Evolutionary conservation across 1,140 invertebrate species (phyloP), one percentile per base, ranked within the genome.

Genomic region (Bombus vancouverensis): DNA sequence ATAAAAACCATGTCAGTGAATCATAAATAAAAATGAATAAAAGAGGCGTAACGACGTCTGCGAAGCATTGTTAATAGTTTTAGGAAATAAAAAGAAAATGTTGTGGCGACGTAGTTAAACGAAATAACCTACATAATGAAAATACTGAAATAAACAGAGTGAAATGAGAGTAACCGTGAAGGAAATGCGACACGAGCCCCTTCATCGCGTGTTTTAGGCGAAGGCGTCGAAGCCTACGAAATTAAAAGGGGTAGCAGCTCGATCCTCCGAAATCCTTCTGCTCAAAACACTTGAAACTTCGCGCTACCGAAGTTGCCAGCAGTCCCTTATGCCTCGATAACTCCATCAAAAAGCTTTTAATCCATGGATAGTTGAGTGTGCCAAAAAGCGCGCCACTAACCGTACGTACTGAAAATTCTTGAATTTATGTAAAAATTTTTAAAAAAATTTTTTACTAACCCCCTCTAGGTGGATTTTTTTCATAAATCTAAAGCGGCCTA

Each of bases 231-330:
- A 87, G 84, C 81, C 80, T 71, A 70, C 59, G 62, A 85, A 89
- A 90, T 90, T 89, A 88, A 89, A 89, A 89, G 84, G 84, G 84
- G 78, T 70, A 79, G 80, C 76, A 78, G 86, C 81, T 76, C 81
- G 73, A 88, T 89, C 88, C 88, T 75, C 72, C 87, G 74, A 92
- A 91, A 92, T 91, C 89, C 89, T 91, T 89, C 89, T 76, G 84
- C 87, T 83, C 73, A 87, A 91, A 92, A 90, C 85, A 89, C 88
- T 90, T 74, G 90, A 92, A 89, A 90, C 87, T 92, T 85, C 65
- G 87, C 86, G 84, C 74, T 66, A 70, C 76, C 75, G 62, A 89
- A 89, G 81, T 88, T 88, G 77, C 75, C 81, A 87, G 72, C 72
- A 75, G 83, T 80, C 73, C 86, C 82, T 88, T 80, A 76, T 77